Conservation (phyloP, 2,888 invertebrate genomes). For the Cataglyphis cursor region DNA sequence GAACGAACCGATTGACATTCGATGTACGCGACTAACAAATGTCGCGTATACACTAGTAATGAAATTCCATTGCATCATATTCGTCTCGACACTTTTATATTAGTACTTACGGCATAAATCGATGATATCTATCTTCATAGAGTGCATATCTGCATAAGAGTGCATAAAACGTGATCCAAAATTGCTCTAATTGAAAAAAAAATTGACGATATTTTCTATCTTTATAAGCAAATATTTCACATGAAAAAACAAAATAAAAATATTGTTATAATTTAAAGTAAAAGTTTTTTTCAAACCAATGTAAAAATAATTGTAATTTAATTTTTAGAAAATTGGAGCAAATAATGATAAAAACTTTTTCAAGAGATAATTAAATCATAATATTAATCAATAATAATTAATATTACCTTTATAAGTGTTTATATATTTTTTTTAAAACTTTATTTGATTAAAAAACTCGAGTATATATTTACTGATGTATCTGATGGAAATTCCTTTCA, state of each 20-base stretch:
- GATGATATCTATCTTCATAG: constrained; percentile 7
- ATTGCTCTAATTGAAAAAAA: constrained; percentile 38
- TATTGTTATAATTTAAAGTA: background rate
- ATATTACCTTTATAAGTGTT: background rate
- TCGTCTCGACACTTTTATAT: constrained; percentile 20
- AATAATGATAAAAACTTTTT: background rate
- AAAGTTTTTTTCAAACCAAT: background rate
- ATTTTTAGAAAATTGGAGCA: background rate
- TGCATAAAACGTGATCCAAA: background rate
- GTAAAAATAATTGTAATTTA: background rate
- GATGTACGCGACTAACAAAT: constrained; percentile 29
- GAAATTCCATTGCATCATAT: constrained; percentile 14
- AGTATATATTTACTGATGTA: background rate
- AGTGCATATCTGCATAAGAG: background rate
- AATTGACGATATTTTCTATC: background rate
- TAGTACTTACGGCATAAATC: constrained; percentile 11
- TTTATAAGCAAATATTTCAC: background rate
- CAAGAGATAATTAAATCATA: background rate
- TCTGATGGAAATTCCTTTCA: background rate
- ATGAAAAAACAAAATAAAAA: background rate
- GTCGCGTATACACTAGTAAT: constrained; percentile 34
- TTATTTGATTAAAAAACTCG: background rate
- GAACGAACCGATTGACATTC: constrained; percentile 27
- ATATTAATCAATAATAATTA: background rate
- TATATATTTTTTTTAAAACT: too few relatives aligned